These are phyloP conservation scores for Atta cephalotes DNA, from an alignment of 1,140 invertebrate species.

Conservation along the genomic window DNA sequence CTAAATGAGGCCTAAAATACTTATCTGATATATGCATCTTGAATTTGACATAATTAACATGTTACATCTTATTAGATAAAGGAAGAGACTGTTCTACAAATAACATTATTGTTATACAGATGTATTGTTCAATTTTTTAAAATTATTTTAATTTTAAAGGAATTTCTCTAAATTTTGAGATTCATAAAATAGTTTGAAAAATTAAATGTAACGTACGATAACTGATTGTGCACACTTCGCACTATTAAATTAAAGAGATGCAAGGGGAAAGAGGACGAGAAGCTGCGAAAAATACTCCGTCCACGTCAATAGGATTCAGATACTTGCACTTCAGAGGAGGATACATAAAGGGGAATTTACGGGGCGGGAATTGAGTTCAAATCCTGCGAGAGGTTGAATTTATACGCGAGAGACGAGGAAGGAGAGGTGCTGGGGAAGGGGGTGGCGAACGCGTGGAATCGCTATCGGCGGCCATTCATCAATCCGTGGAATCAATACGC, in stretches of 20 bases:
- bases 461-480: constrained; percentile 87
- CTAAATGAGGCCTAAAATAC: constrained; percentile 62
- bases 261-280: constrained; percentile 3
- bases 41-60: neutral
- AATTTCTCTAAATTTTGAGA: neutral
- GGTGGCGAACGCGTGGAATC: constrained; percentile 83
- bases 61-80: neutral
- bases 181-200: neutral
- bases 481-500: constrained; percentile 87
- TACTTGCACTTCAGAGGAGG: constrained; percentile 57
- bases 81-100: neutral
- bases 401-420: constrained; percentile 73
- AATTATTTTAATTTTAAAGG: neutral
- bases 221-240: constrained; percentile 1
- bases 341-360: constrained; percentile 68
- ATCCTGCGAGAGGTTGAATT: constrained; percentile 82
- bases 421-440: constrained; percentile 66
- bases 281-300: constrained; percentile 29
- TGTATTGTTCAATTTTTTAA: neutral
- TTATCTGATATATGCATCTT: constrained; percentile 1
- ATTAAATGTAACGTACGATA: neutral
- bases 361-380: constrained; percentile 81
- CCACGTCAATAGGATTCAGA: constrained; percentile 39
- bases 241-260: constrained; percentile 43
- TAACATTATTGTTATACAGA: too few relatives aligned